phyloP scores from a whole-genome alignment of 23 tunicate species.

The Styela clava region DNA sequence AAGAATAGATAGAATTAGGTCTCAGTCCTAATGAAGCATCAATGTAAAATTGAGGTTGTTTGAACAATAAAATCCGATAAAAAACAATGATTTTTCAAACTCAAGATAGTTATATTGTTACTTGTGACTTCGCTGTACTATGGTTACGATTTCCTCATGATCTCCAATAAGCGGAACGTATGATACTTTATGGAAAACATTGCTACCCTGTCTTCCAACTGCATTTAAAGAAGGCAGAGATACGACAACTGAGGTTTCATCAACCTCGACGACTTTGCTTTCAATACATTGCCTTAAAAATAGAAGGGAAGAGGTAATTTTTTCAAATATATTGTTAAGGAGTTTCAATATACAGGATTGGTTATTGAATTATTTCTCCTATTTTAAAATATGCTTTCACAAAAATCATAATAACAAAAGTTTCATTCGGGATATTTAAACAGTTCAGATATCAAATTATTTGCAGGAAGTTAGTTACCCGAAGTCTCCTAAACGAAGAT shows the following conservation, averaged over 20 bases:
- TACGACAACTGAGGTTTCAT: conserved; percentile 24
- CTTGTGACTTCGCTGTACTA: neutral
- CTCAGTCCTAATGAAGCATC: too few relatives aligned
- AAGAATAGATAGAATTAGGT: too few relatives aligned
- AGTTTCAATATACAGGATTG: too few relatives aligned
- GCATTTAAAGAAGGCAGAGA: conserved; percentile 30
- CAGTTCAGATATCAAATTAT: too few relatives aligned
- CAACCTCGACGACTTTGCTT: conserved; percentile 17
- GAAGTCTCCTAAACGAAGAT: conserved; percentile 57
- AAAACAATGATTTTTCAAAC: neutral
- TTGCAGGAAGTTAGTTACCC: too few relatives aligned
- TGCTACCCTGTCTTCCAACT: conserved; percentile 22
- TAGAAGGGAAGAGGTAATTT: neutral
- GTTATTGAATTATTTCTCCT: too few relatives aligned
- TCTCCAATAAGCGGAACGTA: conserved; percentile 42
- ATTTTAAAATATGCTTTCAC: too few relatives aligned
- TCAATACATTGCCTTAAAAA: conserved; percentile 40
- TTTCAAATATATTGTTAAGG: neutral
- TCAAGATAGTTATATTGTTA: neutral
- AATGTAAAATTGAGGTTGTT: too few relatives aligned
- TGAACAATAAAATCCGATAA: too few relatives aligned
- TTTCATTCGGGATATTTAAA: too few relatives aligned
- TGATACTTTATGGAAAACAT: conserved; percentile 18
- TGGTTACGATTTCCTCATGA: conserved; percentile 8
- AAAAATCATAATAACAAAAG: too few relatives aligned